phyloP scores from a whole-genome alignment of 2,888 invertebrate species.

The Cephalotes varians region DNA sequence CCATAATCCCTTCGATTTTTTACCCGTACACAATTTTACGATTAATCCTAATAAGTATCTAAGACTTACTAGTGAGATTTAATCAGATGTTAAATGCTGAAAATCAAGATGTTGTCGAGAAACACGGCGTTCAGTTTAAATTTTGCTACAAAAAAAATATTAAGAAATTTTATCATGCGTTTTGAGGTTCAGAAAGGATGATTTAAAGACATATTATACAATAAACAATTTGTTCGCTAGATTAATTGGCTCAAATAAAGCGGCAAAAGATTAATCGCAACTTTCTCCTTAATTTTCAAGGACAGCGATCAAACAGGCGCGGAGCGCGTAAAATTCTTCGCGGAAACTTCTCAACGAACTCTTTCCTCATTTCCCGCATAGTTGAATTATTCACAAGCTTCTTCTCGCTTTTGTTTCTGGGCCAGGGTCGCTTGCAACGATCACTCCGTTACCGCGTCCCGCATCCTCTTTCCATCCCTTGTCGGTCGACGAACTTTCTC shows the following conservation, averaged over 20 bases:
- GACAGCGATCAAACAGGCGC: constrained; percentile 63
- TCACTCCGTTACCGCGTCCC: constrained; percentile 60
- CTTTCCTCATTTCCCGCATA: constrained; percentile 85
- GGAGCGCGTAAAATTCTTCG: constrained; percentile 80
- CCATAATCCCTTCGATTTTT: constrained; percentile 67
- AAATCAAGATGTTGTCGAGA: background rate
- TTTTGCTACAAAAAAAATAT: background rate
- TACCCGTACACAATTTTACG: constrained; percentile 55
- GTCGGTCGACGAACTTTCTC: constrained; percentile 75
- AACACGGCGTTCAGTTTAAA: background rate
- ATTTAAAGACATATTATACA: background rate
- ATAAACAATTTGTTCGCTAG: background rate
- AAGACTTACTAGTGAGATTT: background rate
- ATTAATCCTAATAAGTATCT: constrained; percentile 57
- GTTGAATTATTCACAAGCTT: constrained; percentile 85
- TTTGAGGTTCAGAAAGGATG: background rate
- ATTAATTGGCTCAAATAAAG: constrained; percentile 47
- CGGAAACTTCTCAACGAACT: constrained; percentile 84
- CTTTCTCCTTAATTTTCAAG: constrained; percentile 61
- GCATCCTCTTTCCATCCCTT: constrained; percentile 38
- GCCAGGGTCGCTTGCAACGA: constrained; percentile 84
- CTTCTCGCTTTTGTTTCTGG: constrained; percentile 85
- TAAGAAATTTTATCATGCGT: background rate
- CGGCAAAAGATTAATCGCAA: constrained; percentile 55
- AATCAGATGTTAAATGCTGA: background rate